Evolutionary conservation across 2,888 invertebrate genomes (phyloP).

Genomic region (Eristalis intricaria): DNA sequence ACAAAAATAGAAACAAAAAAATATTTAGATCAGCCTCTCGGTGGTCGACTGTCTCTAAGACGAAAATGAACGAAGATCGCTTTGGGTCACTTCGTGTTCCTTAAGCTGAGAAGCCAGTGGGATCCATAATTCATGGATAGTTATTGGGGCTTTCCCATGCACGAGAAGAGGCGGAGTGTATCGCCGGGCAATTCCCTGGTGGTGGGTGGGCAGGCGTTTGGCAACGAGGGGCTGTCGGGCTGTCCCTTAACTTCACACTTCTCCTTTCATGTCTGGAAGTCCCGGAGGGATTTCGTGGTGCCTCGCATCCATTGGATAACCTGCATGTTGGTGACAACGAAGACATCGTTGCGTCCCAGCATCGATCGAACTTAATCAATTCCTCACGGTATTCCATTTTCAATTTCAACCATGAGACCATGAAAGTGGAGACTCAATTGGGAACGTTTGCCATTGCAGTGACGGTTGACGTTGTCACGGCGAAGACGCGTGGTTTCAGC

Average conservation of each 20-base stretch:
- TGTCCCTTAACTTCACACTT: slow-evolving; percentile 97
- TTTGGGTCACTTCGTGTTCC: not conserved
- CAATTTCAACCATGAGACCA: slow-evolving; percentile 96
- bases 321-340: slow-evolving; percentile 94
- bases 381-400: slow-evolving; percentile 96
- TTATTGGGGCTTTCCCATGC: slow-evolving; percentile 98
- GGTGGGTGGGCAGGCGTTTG: slow-evolving; percentile 94
- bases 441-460: slow-evolving; percentile 95
- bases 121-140: slow-evolving; percentile 97
- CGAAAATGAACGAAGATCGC: slow-evolving; percentile 60
- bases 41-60: slow-evolving; percentile 78
- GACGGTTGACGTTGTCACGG: slow-evolving; percentile 96
- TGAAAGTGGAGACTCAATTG: slow-evolving; percentile 96
- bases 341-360: slow-evolving; percentile 93
- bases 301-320: slow-evolving; percentile 98
- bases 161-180: slow-evolving; percentile 94
- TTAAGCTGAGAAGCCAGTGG: slow-evolving; percentile 93
- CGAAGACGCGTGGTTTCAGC: slow-evolving; percentile 94
- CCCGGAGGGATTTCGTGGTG: slow-evolving; percentile 92
- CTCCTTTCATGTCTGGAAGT: slow-evolving; percentile 97
- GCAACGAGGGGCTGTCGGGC: slow-evolving; percentile 94
- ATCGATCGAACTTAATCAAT: slow-evolving; percentile 95
- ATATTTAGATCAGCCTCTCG: slow-evolving; percentile 80
- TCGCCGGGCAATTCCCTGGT: slow-evolving; percentile 96
- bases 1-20: slow-evolving; percentile 41